A percentile compares a stretch with the other conserved stretches of the same genome.
Evolutionary conservation across 37 sponge, comb jelly and placozoan genomes (phyloP).

Genomic region (Halichondria panicea): DNA sequence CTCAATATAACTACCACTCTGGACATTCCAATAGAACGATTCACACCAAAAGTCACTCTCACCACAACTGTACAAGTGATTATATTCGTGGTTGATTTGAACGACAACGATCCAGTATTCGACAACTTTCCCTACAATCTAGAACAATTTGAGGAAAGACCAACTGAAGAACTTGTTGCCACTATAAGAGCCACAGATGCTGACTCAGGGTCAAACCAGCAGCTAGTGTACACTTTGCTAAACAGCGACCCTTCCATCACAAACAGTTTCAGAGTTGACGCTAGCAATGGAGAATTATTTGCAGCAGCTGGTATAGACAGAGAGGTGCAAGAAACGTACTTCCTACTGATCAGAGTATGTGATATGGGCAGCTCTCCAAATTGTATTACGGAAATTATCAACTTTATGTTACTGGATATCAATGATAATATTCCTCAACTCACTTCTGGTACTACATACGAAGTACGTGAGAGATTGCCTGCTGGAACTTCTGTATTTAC

Average conservation of each 20-base stretch:
- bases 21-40: background rate
- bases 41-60: background rate
- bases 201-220: conserved; percentile 29
- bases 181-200: conserved; percentile 12
- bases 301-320: conserved; percentile 16
- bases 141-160: conserved; percentile 1
- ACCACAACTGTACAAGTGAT: background rate
- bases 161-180: background rate
- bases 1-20: background rate
- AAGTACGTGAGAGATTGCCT: conserved; percentile 21
- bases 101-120: conserved; percentile 42
- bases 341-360: conserved; percentile 7
- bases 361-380: conserved; percentile 10
- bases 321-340: conserved; percentile 13
- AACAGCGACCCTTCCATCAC: background rate
- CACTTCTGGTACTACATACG: conserved; percentile 9
- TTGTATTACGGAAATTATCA: background rate
- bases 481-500: background rate
- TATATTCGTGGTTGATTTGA: conserved; percentile 7
- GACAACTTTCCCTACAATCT: conserved; percentile 32
- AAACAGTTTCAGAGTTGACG: background rate
- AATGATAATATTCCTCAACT: conserved; percentile 57
- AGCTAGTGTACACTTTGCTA: conserved; percentile 10
- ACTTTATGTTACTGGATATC: conserved; percentile 30
- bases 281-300: conserved; percentile 1